Evolutionary conservation across 2,113 vertebrate genomes (phyloP), one percentile per base, ranked within the genome.

Genomic region (Alces alces): DNA sequence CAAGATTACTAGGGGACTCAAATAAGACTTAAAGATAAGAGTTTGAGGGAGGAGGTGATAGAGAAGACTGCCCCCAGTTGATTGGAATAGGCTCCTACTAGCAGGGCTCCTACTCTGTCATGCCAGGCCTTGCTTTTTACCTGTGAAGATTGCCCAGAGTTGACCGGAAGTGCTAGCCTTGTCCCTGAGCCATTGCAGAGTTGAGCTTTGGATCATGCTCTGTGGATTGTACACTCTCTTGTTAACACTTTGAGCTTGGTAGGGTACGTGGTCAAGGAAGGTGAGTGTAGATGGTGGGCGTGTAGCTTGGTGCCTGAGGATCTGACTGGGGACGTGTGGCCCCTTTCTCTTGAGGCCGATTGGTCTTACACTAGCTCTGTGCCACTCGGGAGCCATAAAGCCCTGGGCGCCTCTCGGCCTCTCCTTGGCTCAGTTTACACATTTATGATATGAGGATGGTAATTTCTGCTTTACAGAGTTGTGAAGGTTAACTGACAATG

Each of bases 131-230:
- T 89, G 58, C n/a, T 30, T 52, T 92, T 93, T 89, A n/a, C 50
- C 30, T 97, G 36, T 85, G 47, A 93, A 95, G 80, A 84, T 92
- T 93, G 52, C 14, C 30, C 30, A 55, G 36, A 95, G 43, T 93
- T 95, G 93, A 86, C n/a, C 50, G 78, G 33, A 88, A 55, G 57
- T 70, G 4, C 15, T 70, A 39, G 60, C 43, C 2, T 0, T 86
- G 43, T 79, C 96, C 30, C 17, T 39, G 33, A 47, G 92, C 95
- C 50, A 61, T 45, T 80, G 13, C 89, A 70, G 39, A 85, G 13
- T 4, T 92, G 6, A 3, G 23, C 57, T 96, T 97, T 96, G 90
- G 19, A 61, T 96, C 12, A 55, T 96, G 43, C 64, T 93, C 87
- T 95, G 54, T 93, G 80, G 16, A 95, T 73, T 93, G 93, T 89